A percentile compares a stretch with the other conserved stretches of the same genome.
Evolutionary conservation across 1,140 invertebrate genomes (phyloP).

Genomic region (Pogonus chalceus): DNA sequence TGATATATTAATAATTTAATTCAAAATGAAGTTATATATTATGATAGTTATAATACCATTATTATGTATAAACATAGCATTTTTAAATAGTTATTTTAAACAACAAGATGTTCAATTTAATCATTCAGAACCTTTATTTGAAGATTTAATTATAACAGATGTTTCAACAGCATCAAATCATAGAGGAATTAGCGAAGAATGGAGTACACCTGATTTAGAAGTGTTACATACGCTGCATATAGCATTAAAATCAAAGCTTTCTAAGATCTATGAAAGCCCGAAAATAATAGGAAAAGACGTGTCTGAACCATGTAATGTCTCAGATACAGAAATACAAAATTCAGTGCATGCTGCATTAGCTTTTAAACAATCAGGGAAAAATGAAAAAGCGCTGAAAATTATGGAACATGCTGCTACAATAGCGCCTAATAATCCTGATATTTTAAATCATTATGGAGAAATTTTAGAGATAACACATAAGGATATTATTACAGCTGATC

Average conservation of each 20-base stretch:
- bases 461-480: constrained; percentile 80
- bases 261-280: background rate
- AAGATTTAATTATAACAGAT: background rate
- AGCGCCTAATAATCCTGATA: constrained; percentile 83
- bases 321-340: constrained; percentile 63
- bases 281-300: background rate
- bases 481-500: constrained; percentile 83
- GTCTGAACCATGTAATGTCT: constrained; percentile 25
- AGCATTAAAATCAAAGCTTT: background rate
- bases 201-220: background rate
- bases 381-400: constrained; percentile 76
- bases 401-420: constrained; percentile 85
- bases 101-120: background rate
- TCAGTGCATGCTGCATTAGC: constrained; percentile 75
- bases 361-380: constrained; percentile 70
- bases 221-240: background rate
- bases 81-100: background rate
- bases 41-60: background rate
- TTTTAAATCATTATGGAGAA: constrained; percentile 87
- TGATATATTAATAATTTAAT: too few relatives aligned
- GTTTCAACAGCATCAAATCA: background rate
- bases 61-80: background rate
- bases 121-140: background rate
- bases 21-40: background rate
- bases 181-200: background rate